Base-by-base conservation (phyloP, 1,140 invertebrate genomes). In the Sitobion miscanthi region DNA sequence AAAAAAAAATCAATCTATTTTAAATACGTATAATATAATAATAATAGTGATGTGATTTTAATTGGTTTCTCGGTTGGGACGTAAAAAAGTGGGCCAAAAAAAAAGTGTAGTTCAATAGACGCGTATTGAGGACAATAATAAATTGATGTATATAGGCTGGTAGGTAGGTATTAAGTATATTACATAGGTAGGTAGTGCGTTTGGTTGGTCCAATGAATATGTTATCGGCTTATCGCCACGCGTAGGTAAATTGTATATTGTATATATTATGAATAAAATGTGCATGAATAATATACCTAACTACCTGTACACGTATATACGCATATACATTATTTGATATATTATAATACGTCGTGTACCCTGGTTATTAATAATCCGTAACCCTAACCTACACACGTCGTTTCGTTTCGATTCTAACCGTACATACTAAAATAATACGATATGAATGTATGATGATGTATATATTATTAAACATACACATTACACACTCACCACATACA, bases 331-430 rank as follows among this genome's bases (percentile, higher is more conserved):
- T 35, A 49, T 82, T 35, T 91, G 35, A 57, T 90, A 90, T 90
- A 89, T 90, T 45, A 90, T 30, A 62, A 90, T 42, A 38, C 88
- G 11, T 14, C 88, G 11, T 14, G 52, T 85, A 92, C 91, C 0
- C 47, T 83, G 47, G 91, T 93, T 93, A 92, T 92, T 92, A 92
- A 92, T 69, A 92, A 83, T 49, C 47, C 91, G 49, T 93, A 93
- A 54, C 82, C 82, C 45, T 93, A 93, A 85, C 91, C 82, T 93
- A 93, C 91, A 82, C 85, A 93, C 91, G 82, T 85, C 91, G 82
- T 85, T 93, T 54, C 45, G 91, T 82, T 49, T 82, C 25, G 91
- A 54, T 85, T 93, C 45, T 54, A 93, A 86, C 82, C 89, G 57
- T 45, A 90, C 23, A 85, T 25, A 92, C 47, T 14, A 25, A 57